These are phyloP conservation scores for Drosophila fulvimacula DNA, from an alignment of 2,888 invertebrate species.

Conservation along the genomic window DNA sequence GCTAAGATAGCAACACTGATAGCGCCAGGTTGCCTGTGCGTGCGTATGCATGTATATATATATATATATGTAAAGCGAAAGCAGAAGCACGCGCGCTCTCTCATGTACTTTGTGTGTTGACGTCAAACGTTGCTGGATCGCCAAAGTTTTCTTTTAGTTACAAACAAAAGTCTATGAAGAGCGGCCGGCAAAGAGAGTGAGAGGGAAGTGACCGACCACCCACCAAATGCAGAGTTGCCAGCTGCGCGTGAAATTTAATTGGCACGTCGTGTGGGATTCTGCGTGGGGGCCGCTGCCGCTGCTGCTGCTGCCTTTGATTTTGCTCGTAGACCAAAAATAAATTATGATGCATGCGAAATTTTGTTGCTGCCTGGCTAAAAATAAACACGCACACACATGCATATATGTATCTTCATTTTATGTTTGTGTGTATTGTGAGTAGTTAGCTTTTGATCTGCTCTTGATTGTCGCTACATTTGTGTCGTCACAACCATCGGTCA, in stretches of 20 bases:
- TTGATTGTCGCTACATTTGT: conserved; percentile 33
- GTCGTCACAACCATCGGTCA: conserved; percentile 64
- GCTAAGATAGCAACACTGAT: conserved; percentile 8
- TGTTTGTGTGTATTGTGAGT: background rate
- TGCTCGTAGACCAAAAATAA: conserved; percentile 69
- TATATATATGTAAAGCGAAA: conserved; percentile 32
- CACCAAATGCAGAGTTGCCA: conserved; percentile 65
- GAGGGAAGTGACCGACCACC: conserved; percentile 41
- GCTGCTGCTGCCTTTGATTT: conserved; percentile 35
- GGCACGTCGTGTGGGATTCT: conserved; percentile 41
- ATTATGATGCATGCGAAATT: conserved; percentile 69
- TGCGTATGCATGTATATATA: background rate
- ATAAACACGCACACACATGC: conserved; percentile 38
- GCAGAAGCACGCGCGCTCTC: conserved; percentile 42
- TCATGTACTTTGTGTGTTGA: conserved; percentile 24
- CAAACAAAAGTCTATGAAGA: background rate
- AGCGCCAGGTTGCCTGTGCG: conserved; percentile 3
- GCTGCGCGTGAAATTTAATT: conserved; percentile 52
- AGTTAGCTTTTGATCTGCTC: conserved; percentile 5
- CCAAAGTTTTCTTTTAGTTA: conserved; percentile 45
- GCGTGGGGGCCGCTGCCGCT: conserved; percentile 41
- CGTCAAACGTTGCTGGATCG: conserved; percentile 52
- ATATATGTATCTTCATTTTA: conserved; percentile 4
- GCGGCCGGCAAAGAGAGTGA: background rate
- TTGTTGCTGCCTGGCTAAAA: conserved; percentile 66